Evolutionary conservation across 2,113 vertebrate species (phyloP).

Genomic region (Salminus brasiliensis): DNA sequence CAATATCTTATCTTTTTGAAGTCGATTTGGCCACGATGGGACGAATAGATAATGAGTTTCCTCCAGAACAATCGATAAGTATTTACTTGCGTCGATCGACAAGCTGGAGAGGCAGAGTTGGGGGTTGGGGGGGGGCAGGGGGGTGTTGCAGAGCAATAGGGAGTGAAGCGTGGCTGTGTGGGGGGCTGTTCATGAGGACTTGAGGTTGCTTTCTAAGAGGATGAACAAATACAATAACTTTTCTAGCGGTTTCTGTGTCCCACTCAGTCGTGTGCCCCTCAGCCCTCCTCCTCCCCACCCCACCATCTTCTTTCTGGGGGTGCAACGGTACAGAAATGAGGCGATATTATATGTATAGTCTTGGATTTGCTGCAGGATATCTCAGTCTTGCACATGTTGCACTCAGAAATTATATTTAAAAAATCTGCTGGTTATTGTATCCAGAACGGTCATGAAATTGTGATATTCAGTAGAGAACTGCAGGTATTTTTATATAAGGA

Average conservation of each 20-base stretch:
- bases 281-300: background rate
- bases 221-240: slow-evolving; percentile 21
- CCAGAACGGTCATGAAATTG: no score
- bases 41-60: slow-evolving; percentile 28
- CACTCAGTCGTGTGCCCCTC: background rate
- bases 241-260: slow-evolving; percentile 4
- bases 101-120: background rate
- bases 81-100: slow-evolving; percentile 40
- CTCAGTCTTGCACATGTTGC: no score
- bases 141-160: background rate
- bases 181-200: slow-evolving; percentile 38
- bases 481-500: no score
- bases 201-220: slow-evolving; percentile 33
- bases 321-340: background rate
- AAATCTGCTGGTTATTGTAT: no score
- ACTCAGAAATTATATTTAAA: no score
- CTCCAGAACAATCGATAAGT: slow-evolving; percentile 35
- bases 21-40: slow-evolving; percentile 21
- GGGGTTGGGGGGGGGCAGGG: background rate
- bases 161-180: slow-evolving; percentile 25
- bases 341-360: background rate
- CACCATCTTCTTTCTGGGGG: background rate
- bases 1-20: background rate
- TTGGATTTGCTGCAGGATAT: background rate
- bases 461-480: no score